Evolutionary conservation across 2,797 vertebrate genomes (phyloP), one percentile per base, ranked within the genome.

Genomic region (Neosalanx taihuensis): DNA sequence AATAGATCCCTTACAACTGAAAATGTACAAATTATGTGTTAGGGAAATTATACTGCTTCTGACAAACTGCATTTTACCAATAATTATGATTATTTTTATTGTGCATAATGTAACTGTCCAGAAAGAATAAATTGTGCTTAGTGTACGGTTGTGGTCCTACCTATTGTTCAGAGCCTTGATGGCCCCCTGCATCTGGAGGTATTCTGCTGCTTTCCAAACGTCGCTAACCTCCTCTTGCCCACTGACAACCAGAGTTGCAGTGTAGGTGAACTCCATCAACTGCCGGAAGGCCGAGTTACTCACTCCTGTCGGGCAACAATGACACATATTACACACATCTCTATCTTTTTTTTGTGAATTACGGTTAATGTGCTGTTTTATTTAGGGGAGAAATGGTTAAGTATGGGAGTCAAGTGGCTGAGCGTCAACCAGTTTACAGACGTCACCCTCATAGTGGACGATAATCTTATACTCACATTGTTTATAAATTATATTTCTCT

Each of bases 261-360:
- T 99, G 75, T 99, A 99, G 0, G 97, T 99, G 83, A 99, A 99
- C 84, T 99, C 98, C 89, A 99, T 97, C 83, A 99, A 91, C 76
- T 98, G 97, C 70, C 91, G 90, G 85, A 99, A 99, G 17, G 98
- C 97, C 53, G 93, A 91, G 84, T 99, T 98, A 90, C 98, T 96
- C 73, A 99, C 97, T 79, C 98, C 98, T 99, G 86, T 75, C 63
- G 31, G 70, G 74, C 73, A 12, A 72, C 2, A 2, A 46, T 46
- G 41, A 12, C 1, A 46, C 41, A 46, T 13, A 41, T 10, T 41
- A 26, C 23, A 41, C 37, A 41, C 37, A 12, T 12, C 7, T 10
- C 6, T 41, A 12, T 41, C 37, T 41, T 35, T 35, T 35, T 26
- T 26, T n/a, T n/a, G n/a, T n/a, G n/a, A n/a, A n/a, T n/a, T n/a